Evolutionary conservation across 2,113 vertebrate species (phyloP).

Genomic region (Pseudorhombus dupliciocellatus): DNA sequence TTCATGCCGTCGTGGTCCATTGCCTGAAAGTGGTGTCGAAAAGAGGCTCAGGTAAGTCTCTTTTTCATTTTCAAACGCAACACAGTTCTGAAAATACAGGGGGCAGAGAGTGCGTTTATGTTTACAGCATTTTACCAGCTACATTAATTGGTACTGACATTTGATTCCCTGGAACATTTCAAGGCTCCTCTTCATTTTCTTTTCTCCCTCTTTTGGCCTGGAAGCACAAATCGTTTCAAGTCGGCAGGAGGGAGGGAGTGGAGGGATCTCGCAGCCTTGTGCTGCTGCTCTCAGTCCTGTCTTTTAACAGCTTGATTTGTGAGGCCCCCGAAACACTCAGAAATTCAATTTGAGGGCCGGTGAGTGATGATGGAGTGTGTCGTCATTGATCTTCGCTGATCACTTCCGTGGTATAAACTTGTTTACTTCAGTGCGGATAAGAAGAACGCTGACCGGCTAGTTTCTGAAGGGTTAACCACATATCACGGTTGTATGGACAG

Average conservation of each 20-base stretch:
- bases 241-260: no score
- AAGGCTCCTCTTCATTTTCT: background rate
- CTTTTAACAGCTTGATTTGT: slow-evolving; percentile 17
- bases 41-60: slow-evolving; percentile 94
- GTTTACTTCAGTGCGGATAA: background rate
- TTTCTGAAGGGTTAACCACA: background rate
- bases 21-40: slow-evolving; percentile 97
- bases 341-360: slow-evolving; percentile 9
- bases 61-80: background rate
- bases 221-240: background rate
- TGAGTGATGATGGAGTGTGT: background rate
- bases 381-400: slow-evolving; percentile 10
- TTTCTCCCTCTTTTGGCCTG: background rate
- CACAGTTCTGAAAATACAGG: background rate
- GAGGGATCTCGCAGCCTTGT: slow-evolving; percentile 1
- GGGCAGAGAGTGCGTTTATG: background rate
- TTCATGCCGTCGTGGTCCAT: slow-evolving; percentile 89
- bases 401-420: background rate
- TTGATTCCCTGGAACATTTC: background rate
- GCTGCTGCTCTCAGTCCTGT: slow-evolving; percentile 6
- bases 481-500: background rate
- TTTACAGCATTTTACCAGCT: background rate
- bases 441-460: background rate
- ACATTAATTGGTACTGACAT: background rate
- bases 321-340: background rate